Conservation (phyloP, 2,113 vertebrate species). For the Delphinus delphis region DNA sequence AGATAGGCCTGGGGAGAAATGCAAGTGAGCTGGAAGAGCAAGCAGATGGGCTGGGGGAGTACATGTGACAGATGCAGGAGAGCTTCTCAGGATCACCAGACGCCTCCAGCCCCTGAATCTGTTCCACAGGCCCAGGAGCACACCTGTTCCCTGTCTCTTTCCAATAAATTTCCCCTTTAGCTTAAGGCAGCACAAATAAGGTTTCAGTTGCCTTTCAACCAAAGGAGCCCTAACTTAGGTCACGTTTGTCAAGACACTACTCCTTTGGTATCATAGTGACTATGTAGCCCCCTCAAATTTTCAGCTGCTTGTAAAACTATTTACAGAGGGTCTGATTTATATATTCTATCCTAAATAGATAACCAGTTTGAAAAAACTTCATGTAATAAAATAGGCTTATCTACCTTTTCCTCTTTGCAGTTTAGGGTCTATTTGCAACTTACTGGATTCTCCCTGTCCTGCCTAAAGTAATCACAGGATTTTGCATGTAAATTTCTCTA, state of each 20-base stretch:
- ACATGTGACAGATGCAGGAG: not conserved
- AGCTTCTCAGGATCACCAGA: not conserved
- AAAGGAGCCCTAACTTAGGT: not conserved
- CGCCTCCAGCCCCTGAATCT: not conserved
- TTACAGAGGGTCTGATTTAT: not conserved
- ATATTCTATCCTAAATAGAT: not conserved
- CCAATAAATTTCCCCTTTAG: not conserved
- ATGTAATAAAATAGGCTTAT: not conserved
- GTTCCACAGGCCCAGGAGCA: accelerated
- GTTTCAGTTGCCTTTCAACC: not conserved
- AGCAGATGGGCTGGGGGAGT: not conserved
- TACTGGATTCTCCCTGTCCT: not conserved
- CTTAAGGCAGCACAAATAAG: not conserved
- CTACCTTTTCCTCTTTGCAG: not conserved
- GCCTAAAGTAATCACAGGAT: not conserved
- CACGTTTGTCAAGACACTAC: not conserved
- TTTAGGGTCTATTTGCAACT: not conserved
- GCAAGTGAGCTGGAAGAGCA: not conserved
- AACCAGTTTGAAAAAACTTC: not conserved
- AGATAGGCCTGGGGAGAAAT: not conserved
- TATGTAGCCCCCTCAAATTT: not conserved
- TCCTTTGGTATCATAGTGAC: not conserved
- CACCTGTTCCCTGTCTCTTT: not conserved
- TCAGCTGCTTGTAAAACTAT: not conserved
- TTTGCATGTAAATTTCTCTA: not conserved